A percentile compares a stretch with the other conserved stretches of the same genome.
These are phyloP conservation scores for Desmophyllum pertusum DNA, from an alignment of 92 coral and sea anemone species.

Conservation along the genomic window DNA sequence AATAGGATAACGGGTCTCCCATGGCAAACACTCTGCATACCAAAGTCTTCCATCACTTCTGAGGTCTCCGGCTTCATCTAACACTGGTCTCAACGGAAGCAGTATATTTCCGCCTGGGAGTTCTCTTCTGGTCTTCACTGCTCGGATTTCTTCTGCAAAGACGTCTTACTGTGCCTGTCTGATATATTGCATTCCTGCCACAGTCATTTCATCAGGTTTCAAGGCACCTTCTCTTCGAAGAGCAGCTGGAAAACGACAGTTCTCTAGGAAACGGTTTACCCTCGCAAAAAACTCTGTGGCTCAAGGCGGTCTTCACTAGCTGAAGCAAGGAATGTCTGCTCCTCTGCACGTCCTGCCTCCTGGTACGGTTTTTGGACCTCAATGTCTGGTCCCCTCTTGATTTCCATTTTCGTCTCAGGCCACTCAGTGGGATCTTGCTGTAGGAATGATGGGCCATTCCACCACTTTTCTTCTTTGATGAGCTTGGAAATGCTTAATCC, in stretches of 20 bases:
- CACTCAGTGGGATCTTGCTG: constrained; percentile 22
- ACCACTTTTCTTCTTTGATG: too few relatives aligned
- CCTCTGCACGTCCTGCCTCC: constrained; percentile 2
- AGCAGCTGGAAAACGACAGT: constrained; percentile 34
- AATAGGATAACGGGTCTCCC: constrained; percentile 58
- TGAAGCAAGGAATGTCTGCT: constrained; percentile 3
- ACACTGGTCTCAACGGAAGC: constrained; percentile 41
- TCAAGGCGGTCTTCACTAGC: constrained; percentile 29
- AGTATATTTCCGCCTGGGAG: constrained; percentile 25
- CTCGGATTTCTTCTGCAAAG: constrained; percentile 24
- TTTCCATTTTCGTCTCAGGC: constrained; percentile 31
- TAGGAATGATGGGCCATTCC: too few relatives aligned
- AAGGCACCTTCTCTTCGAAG: constrained; percentile 42
- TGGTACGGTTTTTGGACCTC: constrained; percentile 38
- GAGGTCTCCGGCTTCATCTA: constrained; percentile 50
- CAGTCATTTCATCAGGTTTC: constrained; percentile 23
- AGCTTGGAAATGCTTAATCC: too few relatives aligned
- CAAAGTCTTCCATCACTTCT: constrained; percentile 55
- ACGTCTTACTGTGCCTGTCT: constrained; percentile 29
- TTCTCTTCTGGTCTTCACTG: constrained; percentile 4
- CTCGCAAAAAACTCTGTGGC: constrained; percentile 23
- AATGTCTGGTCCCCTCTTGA: constrained; percentile 15
- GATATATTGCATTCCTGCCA: constrained; percentile 25
- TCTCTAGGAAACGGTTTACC: constrained; percentile 31
- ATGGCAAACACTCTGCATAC: constrained; percentile 61